Base-by-base conservation (phyloP, 2,113 vertebrate species). In the Vidua chalybeata region DNA sequence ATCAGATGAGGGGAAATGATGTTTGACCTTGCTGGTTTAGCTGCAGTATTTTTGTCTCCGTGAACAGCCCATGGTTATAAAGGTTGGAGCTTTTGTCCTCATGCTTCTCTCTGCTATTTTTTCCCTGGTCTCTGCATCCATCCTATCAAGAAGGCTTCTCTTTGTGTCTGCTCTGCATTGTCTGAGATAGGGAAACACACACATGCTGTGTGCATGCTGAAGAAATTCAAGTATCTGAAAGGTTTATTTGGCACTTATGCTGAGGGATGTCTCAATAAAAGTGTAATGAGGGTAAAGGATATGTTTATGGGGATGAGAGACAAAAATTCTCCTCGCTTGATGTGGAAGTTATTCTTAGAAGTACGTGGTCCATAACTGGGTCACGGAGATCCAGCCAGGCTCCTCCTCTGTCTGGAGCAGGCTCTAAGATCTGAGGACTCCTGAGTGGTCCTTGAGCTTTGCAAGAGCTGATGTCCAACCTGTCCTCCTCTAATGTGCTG, bases 301-400 rank as follows among this genome's bases (percentile, higher is more conserved):
- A 87, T 91, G 92, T 92, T 94, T 93, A 61, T 94, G 83, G 88
- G 45, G 45, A 77, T 0, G 2, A 51, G 73, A 78, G 64, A 86
- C 88, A 79, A 96, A 96, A 91, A 96, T 97, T 95, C 93, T 74
- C 56, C 33, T 81, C 0, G 2, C 85, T 90, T 96, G 95, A 94
- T 96, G 92, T 86, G 52, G 35, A 84, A 90, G 92, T 95, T 97
- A 96, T 97, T 97, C 94, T 96, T 96, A 87, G 96, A 96, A 96
- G 52, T 96, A 75, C 0, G 1, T 90, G 76, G 93, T 92, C 79
- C 92, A 95, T 96, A 96, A 96, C 76, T 95, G 86, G 93, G 90
- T 97, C 94, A 95, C 82, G 46, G 77, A 89, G 88, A 94, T 84
- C 30, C 78, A 90, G 90, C 90, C 90, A 94, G 86, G 74, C 96